A percentile compares a stretch with the other conserved stretches of the same genome.
phyloP scores from a whole-genome alignment of 2,113 vertebrate genomes.

The Hypanus sabinus region DNA sequence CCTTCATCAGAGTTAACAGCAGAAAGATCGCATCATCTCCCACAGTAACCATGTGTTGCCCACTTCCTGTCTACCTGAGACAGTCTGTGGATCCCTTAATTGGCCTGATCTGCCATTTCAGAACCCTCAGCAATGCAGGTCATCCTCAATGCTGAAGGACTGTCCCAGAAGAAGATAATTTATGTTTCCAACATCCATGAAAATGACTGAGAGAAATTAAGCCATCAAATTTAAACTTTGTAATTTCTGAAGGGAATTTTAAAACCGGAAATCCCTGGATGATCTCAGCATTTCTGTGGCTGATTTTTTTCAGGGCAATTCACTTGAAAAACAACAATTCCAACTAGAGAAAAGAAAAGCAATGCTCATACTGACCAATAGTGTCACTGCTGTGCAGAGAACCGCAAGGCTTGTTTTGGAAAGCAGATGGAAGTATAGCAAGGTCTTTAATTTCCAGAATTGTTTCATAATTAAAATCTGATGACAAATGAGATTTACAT shows the following conservation, averaged over 20 bases:
- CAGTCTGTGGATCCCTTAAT: no score
- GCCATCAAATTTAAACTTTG: neutral
- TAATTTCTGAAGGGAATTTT: neutral
- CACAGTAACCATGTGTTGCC: no score
- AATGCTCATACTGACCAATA: neutral
- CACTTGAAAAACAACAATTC: neutral
- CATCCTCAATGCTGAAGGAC: no score
- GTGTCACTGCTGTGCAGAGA: neutral
- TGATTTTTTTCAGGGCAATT: neutral
- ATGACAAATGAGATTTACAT: neutral
- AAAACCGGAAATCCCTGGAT: neutral
- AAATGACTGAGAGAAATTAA: neutral
- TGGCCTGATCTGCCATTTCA: no score
- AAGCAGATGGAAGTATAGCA: neutral
- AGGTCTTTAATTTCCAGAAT: neutral
- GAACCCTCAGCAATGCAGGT: no score
- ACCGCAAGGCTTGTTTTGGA: neutral
- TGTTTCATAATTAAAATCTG: neutral
- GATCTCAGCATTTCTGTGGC: neutral
- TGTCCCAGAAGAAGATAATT: neutral
- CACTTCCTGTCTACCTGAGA: no score
- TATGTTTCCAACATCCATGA: neutral
- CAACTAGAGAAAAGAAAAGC: neutral
- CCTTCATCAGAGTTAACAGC: no score
- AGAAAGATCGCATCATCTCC: no score